These are phyloP conservation scores for Tetragnatha montana DNA, from an alignment of 2,888 invertebrate species.

Conservation along the genomic window DNA sequence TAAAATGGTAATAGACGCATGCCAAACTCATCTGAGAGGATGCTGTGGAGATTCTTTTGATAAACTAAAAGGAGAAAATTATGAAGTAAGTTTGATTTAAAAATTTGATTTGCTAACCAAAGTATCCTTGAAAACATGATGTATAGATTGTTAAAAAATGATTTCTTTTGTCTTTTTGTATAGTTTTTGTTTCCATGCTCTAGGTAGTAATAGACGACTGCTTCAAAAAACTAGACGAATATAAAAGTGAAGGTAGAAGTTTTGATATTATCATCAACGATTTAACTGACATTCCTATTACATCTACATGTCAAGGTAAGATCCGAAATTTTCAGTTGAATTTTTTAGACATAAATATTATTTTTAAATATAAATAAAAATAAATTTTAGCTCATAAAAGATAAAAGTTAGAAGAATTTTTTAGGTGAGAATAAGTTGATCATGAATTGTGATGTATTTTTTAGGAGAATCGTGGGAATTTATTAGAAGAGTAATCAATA, in stretches of 20 bases:
- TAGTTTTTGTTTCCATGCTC: conserved; percentile 72
- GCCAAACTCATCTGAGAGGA: conserved; percentile 87
- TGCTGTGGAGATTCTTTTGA: conserved; percentile 92
- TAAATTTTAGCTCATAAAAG: too few relatives aligned
- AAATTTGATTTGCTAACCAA: too few relatives aligned
- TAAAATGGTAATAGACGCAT: conserved; percentile 91
- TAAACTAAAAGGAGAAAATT: conserved; percentile 84
- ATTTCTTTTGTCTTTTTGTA: not conserved
- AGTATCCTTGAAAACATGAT: too few relatives aligned
- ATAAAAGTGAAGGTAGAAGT: conserved; percentile 82
- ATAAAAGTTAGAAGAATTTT: too few relatives aligned
- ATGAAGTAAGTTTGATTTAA: conserved; percentile 81
- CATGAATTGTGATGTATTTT: not conserved
- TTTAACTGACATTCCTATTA: conserved; percentile 93
- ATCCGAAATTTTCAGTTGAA: too few relatives aligned
- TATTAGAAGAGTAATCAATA: conserved; percentile 86
- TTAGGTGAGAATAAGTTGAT: too few relatives aligned
- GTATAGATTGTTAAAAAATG: too few relatives aligned
- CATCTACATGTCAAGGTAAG: conserved; percentile 84
- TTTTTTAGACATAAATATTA: too few relatives aligned
- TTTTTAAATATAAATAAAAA: too few relatives aligned
- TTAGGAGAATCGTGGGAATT: conserved; percentile 88
- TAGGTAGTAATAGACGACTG: conserved; percentile 94
- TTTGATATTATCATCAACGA: conserved; percentile 96
- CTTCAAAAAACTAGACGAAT: conserved; percentile 86